Evolutionary conservation across 2,113 vertebrate genomes (phyloP).

Genomic region (Oncorhynchus kisutch): DNA sequence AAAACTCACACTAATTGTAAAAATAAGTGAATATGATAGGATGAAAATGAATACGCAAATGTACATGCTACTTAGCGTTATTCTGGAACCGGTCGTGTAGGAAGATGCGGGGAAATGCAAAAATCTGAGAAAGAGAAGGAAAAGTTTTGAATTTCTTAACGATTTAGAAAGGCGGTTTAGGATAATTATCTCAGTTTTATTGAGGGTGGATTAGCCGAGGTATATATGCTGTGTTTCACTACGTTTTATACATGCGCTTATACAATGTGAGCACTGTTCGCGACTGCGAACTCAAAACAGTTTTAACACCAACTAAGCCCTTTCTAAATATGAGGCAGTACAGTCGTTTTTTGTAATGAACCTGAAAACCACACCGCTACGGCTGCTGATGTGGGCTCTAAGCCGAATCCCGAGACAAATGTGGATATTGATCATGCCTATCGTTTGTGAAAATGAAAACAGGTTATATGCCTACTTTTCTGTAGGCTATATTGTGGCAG

Average conservation of each 20-base stretch:
- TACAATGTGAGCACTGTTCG: slow-evolving; percentile 93
- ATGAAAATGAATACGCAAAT: slow-evolving; percentile 17
- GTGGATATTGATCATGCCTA: slow-evolving; percentile 69
- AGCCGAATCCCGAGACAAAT: slow-evolving; percentile 83
- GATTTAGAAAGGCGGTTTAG: slow-evolving; percentile 97
- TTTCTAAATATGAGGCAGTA: slow-evolving; percentile 90
- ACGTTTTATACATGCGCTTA: slow-evolving; percentile 84
- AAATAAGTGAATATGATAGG: slow-evolving; percentile 17
- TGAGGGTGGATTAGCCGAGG: slow-evolving; percentile 92
- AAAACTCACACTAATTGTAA: background rate
- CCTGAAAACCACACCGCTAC: slow-evolving; percentile 93
- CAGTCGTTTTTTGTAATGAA: slow-evolving; percentile 84
- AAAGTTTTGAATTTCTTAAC: slow-evolving; percentile 97
- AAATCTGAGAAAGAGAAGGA: slow-evolving; percentile 74
- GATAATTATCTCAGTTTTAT: slow-evolving; percentile 98
- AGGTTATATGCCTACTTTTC: slow-evolving; percentile 49
- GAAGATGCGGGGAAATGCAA: slow-evolving; percentile 85
- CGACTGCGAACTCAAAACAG: slow-evolving; percentile 87
- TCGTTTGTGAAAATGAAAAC: background rate
- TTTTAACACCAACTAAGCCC: slow-evolving; percentile 92
- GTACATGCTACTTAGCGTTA: slow-evolving; percentile 44
- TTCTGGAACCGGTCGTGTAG: slow-evolving; percentile 40
- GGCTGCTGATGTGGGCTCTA: slow-evolving; percentile 71
- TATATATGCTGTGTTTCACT: slow-evolving; percentile 77
- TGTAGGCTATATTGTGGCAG: slow-evolving; percentile 58